Evolutionary conservation across 2,797 vertebrate genomes (phyloP).

Genomic region (Garrulus glandarius): DNA sequence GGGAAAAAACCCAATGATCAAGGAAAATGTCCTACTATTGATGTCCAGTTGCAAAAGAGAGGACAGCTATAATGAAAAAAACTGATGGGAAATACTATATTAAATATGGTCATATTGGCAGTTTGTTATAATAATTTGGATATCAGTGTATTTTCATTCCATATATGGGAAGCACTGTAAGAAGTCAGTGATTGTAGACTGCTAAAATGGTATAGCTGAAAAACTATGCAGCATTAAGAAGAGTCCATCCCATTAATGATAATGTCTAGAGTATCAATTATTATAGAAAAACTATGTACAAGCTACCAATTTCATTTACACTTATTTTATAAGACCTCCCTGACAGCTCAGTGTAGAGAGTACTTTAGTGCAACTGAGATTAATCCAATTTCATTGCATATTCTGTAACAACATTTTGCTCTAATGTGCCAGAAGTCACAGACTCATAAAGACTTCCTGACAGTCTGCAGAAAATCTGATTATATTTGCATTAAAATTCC

Average conservation of each 20-base stretch:
- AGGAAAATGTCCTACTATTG: neutral
- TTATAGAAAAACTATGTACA: neutral
- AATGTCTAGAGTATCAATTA: neutral
- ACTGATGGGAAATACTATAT: neutral
- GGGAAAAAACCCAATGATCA: fast-evolving
- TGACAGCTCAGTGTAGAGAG: neutral
- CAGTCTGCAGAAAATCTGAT: neutral
- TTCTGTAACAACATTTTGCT: neutral
- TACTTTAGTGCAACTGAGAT: neutral
- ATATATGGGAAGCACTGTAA: neutral
- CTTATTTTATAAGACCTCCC: neutral
- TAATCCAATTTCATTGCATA: neutral
- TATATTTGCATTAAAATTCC: neutral
- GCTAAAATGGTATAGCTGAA: neutral
- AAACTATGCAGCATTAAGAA: neutral
- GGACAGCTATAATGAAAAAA: neutral
- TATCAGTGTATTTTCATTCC: neutral
- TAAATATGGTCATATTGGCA: neutral
- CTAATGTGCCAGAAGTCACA: neutral
- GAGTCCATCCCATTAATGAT: neutral
- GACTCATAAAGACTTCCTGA: neutral
- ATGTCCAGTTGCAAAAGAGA: neutral
- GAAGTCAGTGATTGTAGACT: neutral
- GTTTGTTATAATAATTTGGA: neutral
- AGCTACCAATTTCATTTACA: neutral